Base-by-base conservation (phyloP, 1,140 invertebrate species). In the Rhopalosiphum padi region DNA sequence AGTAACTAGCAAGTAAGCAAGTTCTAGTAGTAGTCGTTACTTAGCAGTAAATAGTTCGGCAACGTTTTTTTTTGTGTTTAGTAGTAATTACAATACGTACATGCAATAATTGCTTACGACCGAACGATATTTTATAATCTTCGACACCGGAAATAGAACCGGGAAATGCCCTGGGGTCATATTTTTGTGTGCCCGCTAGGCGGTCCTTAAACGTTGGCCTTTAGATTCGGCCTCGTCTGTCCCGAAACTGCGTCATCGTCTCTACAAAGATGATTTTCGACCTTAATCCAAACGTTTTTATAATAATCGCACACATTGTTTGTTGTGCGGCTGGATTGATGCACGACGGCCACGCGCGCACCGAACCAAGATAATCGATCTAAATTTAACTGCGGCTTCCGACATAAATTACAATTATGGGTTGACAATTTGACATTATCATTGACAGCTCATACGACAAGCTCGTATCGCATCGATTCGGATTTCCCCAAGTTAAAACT, bases 141-240 rank as follows among this genome's bases (percentile, higher is more conserved):
- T 37, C 25, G 4, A 89, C 51, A 89, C 51, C 88, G 88, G 88
- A 89, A 89, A 89, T 89, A 89, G 88, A 89, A 89, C 51, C 48
- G 88, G 88, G 88, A 55, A 89, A 89, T 55, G 48, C 88, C 88
- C 48, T 37, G 51, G 88, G 51, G 88, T 37, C 51, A 41, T 18
- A n/a, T 53, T 55, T 51, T 89, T 55, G 88, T 41, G 21, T 53
- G 21, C n/a, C 21, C 88, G 35, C 23, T 51, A 15, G 35, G n/a
- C 23, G 88, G n/a, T 53, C n/a, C 60, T 35, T 55, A 37, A 25
- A 89, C 87, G 88, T 37, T 53, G 88, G 53, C 88, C 88, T 89
- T 89, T 89, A 89, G n/a, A 55, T 89, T 55, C 23, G 88, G 22
- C 88, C 88, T 89, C 88, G 88, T 41, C 88, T 53, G 23, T 53